Evolutionary conservation across 2,888 invertebrate species (phyloP).

Genomic region (Ecdyonurus torrentis): DNA sequence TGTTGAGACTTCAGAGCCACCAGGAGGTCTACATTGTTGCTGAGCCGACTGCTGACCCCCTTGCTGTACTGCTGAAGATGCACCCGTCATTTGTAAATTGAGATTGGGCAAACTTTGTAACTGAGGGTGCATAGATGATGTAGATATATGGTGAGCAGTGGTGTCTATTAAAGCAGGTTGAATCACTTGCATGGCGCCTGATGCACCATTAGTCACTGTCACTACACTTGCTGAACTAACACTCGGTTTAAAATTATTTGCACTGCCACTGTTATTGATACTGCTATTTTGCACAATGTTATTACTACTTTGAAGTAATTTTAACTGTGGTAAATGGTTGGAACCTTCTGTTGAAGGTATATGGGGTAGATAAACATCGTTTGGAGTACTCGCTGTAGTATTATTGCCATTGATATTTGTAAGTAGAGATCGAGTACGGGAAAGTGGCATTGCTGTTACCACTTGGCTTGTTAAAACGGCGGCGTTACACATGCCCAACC

Average conservation of each 20-base stretch:
- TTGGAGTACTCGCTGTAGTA: slow-evolving; percentile 19
- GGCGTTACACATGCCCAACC: slow-evolving; percentile 9
- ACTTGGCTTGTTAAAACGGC: slow-evolving; percentile 5
- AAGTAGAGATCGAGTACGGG: slow-evolving; percentile 26
- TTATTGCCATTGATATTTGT: slow-evolving; percentile 28
- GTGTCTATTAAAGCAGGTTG: slow-evolving; percentile 6
- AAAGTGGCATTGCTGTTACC: slow-evolving; percentile 23
- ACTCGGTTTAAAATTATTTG: background rate
- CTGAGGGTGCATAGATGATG: slow-evolving; percentile 1
- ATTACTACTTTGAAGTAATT: slow-evolving; percentile 8
- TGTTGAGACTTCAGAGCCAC: background rate
- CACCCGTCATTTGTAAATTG: slow-evolving; percentile 2
- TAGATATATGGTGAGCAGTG: slow-evolving; percentile 1
- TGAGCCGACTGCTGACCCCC: background rate
- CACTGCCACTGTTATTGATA: background rate
- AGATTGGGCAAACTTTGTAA: slow-evolving; percentile 5
- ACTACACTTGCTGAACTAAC: slow-evolving; percentile 4
- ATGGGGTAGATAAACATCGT: slow-evolving; percentile 18
- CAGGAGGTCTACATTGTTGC: background rate
- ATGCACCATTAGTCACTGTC: slow-evolving; percentile 8
- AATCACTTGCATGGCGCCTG: slow-evolving; percentile 1
- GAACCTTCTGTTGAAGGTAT: slow-evolving; percentile 15
- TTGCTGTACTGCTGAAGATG: background rate
- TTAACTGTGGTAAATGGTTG: slow-evolving; percentile 19
- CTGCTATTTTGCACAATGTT: slow-evolving; percentile 8